These are phyloP conservation scores for Australoheros facetus DNA, from an alignment of 2,797 vertebrate species.

Conservation along the genomic window DNA sequence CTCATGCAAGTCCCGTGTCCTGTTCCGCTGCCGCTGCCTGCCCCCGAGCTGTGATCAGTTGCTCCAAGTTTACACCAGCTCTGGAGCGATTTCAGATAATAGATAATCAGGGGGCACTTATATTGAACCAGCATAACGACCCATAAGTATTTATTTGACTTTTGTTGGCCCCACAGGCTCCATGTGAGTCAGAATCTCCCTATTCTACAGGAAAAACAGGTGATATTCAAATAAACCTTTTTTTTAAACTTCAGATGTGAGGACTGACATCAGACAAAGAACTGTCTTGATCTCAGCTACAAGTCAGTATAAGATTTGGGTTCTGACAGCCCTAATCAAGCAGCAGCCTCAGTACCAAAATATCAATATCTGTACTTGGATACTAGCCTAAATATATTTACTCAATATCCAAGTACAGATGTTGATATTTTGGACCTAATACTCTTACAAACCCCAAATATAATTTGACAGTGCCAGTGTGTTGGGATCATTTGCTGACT, in stretches of 20 bases:
- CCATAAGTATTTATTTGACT: neutral
- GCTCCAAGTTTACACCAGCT: constrained; percentile 15
- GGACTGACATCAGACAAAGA: neutral
- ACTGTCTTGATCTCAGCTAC: neutral
- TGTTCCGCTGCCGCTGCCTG: constrained; percentile 3
- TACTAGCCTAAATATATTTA: neutral
- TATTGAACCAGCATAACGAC: neutral
- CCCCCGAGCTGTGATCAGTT: constrained; percentile 4
- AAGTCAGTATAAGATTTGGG: neutral
- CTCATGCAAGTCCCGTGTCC: constrained; percentile 13
- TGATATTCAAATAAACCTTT: neutral
- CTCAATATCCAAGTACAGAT: neutral
- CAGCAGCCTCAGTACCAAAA: neutral
- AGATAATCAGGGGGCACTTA: neutral
- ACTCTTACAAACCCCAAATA: constrained; percentile 13
- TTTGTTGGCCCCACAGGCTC: neutral
- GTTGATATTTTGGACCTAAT: constrained; percentile 9
- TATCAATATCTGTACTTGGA: too few species aligned
- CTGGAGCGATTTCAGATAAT: neutral
- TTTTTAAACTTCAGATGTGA: neutral
- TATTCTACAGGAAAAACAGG: neutral
- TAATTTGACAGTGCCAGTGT: constrained; percentile 11
- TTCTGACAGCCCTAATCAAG: neutral
- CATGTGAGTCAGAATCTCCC: neutral
- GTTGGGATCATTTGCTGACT: constrained; percentile 43